Conservation (phyloP, 2,113 vertebrate genomes). For the Podarcis muralis region DNA sequence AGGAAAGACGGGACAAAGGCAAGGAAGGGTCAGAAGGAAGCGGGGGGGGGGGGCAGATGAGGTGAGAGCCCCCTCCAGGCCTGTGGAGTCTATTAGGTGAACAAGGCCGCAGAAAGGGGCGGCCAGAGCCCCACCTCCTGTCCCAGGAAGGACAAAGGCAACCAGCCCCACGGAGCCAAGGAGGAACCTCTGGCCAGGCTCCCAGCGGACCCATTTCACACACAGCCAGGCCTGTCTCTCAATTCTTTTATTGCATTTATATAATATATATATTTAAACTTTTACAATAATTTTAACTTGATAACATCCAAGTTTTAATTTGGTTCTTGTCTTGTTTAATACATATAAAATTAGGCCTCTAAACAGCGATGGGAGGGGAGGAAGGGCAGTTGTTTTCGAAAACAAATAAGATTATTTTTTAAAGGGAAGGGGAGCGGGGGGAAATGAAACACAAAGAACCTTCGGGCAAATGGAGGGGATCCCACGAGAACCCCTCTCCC, state of each 20-base stretch:
- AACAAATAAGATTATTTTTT: conserved; percentile 41
- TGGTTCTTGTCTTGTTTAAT: conserved; percentile 73
- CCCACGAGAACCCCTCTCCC: too few species aligned
- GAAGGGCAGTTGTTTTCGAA: conserved; percentile 18
- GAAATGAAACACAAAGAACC: conserved; percentile 38
- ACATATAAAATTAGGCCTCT: conserved; percentile 79
- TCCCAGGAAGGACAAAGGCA: background rate
- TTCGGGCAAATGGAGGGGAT: conserved; percentile 18
- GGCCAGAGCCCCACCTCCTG: too few species aligned
- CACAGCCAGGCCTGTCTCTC: conserved; percentile 8
- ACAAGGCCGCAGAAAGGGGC: too few species aligned
- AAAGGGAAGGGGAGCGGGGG: conserved; percentile 58
- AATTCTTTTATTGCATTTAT: conserved; percentile 74
- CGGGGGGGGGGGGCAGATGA: background rate
- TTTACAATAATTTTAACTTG: conserved; percentile 74
- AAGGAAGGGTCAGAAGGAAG: background rate
- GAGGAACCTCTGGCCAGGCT: too few species aligned
- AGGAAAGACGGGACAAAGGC: background rate
- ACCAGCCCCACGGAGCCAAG: background rate
- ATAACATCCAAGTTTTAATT: conserved; percentile 75
- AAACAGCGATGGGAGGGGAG: conserved; percentile 67
- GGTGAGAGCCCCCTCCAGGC: background rate
- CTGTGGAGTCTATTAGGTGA: too few species aligned
- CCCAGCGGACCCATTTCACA: background rate
- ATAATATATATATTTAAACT: conserved; percentile 77